Percentiles rank a stretch among this genome's conserved stretches.
Conservation (phyloP, 1,140 invertebrate species). For the Neotoxoptera formosana region DNA sequence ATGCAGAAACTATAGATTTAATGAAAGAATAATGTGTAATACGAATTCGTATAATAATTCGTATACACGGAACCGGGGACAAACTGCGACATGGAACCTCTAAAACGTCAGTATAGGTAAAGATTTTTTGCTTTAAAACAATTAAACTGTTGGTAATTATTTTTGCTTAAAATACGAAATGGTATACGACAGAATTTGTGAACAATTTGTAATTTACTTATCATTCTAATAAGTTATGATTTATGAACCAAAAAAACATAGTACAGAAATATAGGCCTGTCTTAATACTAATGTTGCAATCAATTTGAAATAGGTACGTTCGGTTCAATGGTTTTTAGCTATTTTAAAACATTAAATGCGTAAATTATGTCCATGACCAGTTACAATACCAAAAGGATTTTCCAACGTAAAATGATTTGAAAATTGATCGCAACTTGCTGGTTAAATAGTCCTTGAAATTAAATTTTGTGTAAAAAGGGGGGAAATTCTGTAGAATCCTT, state of each 20-base stretch:
- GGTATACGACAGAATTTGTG: not conserved
- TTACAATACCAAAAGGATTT: constrained; percentile 19
- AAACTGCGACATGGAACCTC: not conserved
- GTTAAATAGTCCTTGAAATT: constrained; percentile 49
- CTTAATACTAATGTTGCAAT: constrained; percentile 2
- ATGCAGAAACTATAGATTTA: not conserved
- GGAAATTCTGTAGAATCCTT: constrained; percentile 48
- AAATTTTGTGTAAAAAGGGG: constrained; percentile 31
- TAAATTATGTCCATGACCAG: constrained; percentile 29
- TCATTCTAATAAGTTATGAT: not conserved
- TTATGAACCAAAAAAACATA: not conserved
- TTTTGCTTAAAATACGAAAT: not conserved
- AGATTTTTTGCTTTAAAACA: not conserved
- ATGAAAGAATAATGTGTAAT: not conserved
- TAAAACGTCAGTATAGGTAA: not conserved
- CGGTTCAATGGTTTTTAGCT: constrained; percentile 37
- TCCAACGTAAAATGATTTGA: constrained; percentile 40
- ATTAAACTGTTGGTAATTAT: not conserved
- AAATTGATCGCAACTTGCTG: not conserved
- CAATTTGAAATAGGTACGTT: constrained; percentile 33
- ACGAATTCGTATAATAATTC: too few species aligned
- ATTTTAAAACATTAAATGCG: constrained; percentile 2
- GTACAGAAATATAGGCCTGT: constrained; percentile 23
- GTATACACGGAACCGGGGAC: not conserved
- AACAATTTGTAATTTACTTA: not conserved